Evolutionary conservation across 1,140 invertebrate genomes (phyloP), one percentile per base, ranked within the genome.

Genomic region (Scaptomyza graminum): DNA sequence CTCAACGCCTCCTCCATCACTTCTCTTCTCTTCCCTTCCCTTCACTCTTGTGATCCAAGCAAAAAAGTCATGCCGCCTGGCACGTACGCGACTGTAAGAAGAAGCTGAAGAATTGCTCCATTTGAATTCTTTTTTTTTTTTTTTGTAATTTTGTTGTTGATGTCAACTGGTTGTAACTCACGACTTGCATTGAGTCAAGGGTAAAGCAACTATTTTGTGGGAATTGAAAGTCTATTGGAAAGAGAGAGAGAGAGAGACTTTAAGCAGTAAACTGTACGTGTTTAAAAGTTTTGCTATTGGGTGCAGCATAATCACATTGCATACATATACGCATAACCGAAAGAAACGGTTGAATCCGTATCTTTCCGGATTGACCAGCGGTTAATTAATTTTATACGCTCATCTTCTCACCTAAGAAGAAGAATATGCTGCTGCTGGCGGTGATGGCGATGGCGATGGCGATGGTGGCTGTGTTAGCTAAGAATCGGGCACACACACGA

Each of bases 301-400:
- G 28, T 31, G 28, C 28, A 31, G 28, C 28, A 31, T 31, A 31
- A 31, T 31, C 28, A 5, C 28, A 31, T 22, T 31, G 28, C 28
- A 31, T 7, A 31, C 28, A 22, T 3, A 22, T 22, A 22, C 18
- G 18, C 18, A 9, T 37, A 11, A 11, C 34, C 34, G 11, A 37
- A 37, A n/a, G 5, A 25, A 47, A 25, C 16, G 15, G 15, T 16
- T 39, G 28, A 67, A 77, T 69, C 76, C 57, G 57, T 71, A 80
- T 76, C 69, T 71, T 71, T 79, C 77, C 77, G 65, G 60, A 65
- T 73, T 31, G 56, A 68, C 52, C 49, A 66, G 37, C 37, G 37
- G 4, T 41, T 12, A 12, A 22, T 22, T 46, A 31, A 15, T 55
- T 55, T 16, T 16, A 15, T 41, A 16, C 15, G 54, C 22, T 25